phyloP scores from a whole-genome alignment of 2,113 vertebrate genomes.

The Danio rerio region GRCz12tu NC_133190.1:33635501-33636000 shows the following conservation, averaged over 20 bases:
- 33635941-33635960: no score
- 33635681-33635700: constrained; percentile 61
- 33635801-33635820: constrained; percentile 71
- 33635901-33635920: not conserved
- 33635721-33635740: no score
- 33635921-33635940: not conserved
- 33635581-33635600: constrained; percentile 56
- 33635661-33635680: constrained; percentile 65
- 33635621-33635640: constrained; percentile 63
- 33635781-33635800: not conserved
- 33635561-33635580: constrained; percentile 60
- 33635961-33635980: no score
- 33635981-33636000: no score
- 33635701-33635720: not conserved
- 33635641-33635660: constrained; percentile 69
- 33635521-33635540: constrained; percentile 57
- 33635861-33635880: constrained; percentile 71
- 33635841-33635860: constrained; percentile 73
- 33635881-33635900: constrained; percentile 76
- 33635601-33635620: constrained; percentile 65
- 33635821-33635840: constrained; percentile 71
- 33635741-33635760: not conserved
- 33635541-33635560: constrained; percentile 64
- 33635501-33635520: not conserved
- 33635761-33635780: not conserved